Evolutionary conservation across 2,797 vertebrate genomes (phyloP), one percentile per base, ranked within the genome.

Genomic region (Merluccius polli): DNA sequence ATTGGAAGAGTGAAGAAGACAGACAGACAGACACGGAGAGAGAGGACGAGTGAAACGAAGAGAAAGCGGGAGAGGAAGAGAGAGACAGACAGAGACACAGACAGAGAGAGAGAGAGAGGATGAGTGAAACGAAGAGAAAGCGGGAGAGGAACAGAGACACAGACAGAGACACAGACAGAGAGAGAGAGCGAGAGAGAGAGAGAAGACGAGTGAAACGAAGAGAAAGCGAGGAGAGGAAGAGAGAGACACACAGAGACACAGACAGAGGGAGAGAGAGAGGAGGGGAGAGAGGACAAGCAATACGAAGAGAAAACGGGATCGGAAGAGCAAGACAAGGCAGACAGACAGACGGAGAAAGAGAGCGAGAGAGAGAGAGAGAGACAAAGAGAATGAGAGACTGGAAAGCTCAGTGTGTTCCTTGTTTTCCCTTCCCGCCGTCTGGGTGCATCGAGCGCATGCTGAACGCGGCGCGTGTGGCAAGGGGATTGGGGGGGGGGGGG

Each of bases 361-460:
- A 69, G 59, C 38, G 38, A 70, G 29, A 75, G 69, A 71, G 69
- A 76, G 30, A 70, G 36, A 52, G 67, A 11, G 8, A 70, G 74
- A 36, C n/a, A 69, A 67, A 41, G 36, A 52, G 32, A 73, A 15
- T n/a, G 27, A 38, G 30, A 65, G 70, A 32, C 41, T 24, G 29
- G 18, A 41, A 21, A 69, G 68, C 73, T 75, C 71, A 70, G 74
- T 78, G 79, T 90, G 82, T 86, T 32, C 74, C 73, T 70, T 86
- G 81, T 85, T 92, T 80, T 91, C 86, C 86, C 86, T 88, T 90
- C 82, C 79, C 85, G 30, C 24, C 72, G 72, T 68, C 70, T 77
- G 81, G 75, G 78, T 79, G 77, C 83, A 70, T 77, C 83, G 63
- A 82, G 71, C 73, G 86, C 80, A 83, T 87, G 87, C 81, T 84